Evolutionary conservation across 2,113 vertebrate genomes (phyloP).

Genomic region (Myiozetetes cayanensis): DNA sequence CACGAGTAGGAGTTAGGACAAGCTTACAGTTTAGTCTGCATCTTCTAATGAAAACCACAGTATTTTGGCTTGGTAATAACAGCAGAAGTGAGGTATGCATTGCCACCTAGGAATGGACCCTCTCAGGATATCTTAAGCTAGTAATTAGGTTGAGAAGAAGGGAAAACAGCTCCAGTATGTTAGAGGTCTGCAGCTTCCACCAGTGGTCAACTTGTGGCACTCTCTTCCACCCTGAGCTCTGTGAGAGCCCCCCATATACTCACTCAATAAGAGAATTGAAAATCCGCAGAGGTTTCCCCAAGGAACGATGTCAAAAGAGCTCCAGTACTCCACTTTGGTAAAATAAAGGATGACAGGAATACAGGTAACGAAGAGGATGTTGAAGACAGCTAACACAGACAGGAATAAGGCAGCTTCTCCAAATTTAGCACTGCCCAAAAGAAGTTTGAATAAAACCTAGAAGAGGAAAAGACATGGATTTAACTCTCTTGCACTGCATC

Average conservation of each 20-base stretch:
- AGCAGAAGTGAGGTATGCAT: neutral
- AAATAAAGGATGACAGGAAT: conserved; percentile 93
- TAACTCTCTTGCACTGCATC: neutral
- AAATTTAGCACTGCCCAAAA: conserved; percentile 94
- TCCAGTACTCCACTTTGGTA: conserved; percentile 91
- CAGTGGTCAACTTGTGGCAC: neutral
- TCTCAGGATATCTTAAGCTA: neutral
- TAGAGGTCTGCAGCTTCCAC: neutral
- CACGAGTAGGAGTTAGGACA: neutral
- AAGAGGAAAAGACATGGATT: conserved; percentile 10
- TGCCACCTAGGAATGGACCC: neutral
- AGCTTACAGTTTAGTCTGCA: neutral
- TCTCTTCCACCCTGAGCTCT: neutral
- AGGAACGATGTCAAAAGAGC: conserved; percentile 81
- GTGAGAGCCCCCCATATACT: neutral
- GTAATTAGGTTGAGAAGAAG: neutral
- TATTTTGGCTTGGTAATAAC: neutral
- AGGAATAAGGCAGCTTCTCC: conserved; percentile 95
- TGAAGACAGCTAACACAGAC: conserved; percentile 89
- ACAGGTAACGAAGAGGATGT: conserved; percentile 88
- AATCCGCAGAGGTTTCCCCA: conserved; percentile 93
- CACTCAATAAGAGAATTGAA: conserved; percentile 89
- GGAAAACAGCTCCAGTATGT: neutral
- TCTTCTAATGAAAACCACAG: neutral
- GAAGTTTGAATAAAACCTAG: conserved; percentile 96